Conservation (phyloP, 1,140 invertebrate genomes). For the Platorchestia sp. region DNA sequence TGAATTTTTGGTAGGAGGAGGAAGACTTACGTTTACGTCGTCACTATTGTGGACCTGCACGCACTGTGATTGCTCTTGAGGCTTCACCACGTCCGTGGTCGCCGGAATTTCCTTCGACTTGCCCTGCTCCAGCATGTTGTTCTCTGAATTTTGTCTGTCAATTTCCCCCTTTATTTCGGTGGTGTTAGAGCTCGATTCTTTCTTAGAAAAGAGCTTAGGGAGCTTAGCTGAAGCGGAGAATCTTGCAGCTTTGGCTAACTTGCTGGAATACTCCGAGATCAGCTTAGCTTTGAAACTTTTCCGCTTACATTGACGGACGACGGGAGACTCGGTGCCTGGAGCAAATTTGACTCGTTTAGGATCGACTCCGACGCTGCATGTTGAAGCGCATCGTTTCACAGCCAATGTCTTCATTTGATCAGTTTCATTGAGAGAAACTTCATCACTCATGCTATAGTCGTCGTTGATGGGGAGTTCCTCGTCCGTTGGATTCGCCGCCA, state of each 20-base stretch:
- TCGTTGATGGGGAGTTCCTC: background rate
- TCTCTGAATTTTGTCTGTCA: background rate
- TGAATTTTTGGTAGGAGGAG: background rate
- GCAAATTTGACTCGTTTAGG: slow-evolving; percentile 14
- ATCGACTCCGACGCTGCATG: background rate
- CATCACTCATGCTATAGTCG: background rate
- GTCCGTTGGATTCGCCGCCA: background rate
- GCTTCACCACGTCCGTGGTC: background rate
- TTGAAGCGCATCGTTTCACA: background rate
- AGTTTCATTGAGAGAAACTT: background rate
- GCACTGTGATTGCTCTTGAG: background rate
- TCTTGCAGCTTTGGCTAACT: slow-evolving; percentile 18
- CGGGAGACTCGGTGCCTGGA: slow-evolving; percentile 12
- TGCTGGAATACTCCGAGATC: slow-evolving; percentile 35
- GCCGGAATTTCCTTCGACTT: background rate
- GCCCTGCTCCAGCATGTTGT: background rate
- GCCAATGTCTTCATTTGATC: slow-evolving; percentile 14
- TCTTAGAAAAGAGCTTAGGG: background rate
- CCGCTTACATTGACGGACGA: slow-evolving; percentile 35
- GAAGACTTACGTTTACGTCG: background rate
- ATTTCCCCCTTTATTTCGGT: background rate
- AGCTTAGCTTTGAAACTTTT: slow-evolving; percentile 35
- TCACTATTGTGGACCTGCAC: background rate
- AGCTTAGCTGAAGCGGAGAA: slow-evolving; percentile 5
- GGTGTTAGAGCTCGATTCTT: background rate